Conservation (phyloP, 92 coral and sea anemone genomes). For the Anthopleura xanthogrammica region DNA sequence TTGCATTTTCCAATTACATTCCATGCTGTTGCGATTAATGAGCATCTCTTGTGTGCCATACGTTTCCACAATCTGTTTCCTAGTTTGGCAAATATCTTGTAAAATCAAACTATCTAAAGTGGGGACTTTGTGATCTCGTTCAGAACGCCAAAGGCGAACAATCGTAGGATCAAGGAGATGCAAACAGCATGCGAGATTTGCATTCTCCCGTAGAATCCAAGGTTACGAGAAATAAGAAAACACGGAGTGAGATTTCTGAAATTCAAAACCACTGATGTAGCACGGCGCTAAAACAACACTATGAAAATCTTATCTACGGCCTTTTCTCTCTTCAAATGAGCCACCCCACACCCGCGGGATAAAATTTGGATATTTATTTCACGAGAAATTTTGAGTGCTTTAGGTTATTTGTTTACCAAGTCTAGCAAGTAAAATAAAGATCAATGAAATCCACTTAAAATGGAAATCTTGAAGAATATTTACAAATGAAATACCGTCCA, state of each 20-base stretch:
- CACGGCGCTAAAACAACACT: slow-evolving; percentile 18
- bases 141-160: not conserved
- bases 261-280: slow-evolving; percentile 9
- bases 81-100: not conserved
- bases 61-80: not conserved
- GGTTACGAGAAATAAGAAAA: slow-evolving; percentile 16
- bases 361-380: slow-evolving; percentile 13
- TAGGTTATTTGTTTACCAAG: slow-evolving; percentile 26
- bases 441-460: slow-evolving; percentile 42
- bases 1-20: slow-evolving; percentile 12
- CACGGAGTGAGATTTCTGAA: slow-evolving; percentile 22
- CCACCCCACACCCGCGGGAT: not conserved
- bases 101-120: not conserved
- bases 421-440: slow-evolving; percentile 30
- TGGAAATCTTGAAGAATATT: slow-evolving; percentile 35
- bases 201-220: slow-evolving; percentile 4
- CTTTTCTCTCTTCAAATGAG: not conserved
- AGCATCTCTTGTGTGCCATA: slow-evolving; percentile 3
- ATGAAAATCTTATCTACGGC: not conserved
- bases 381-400: slow-evolving; percentile 14
- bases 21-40: not conserved
- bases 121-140: not conserved
- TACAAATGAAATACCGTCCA: slow-evolving; percentile 30
- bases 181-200: not conserved
- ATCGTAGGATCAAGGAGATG: not conserved